phyloP scores from a whole-genome alignment of 2,888 invertebrate genomes.

The Xestia c-nigrum region DNA sequence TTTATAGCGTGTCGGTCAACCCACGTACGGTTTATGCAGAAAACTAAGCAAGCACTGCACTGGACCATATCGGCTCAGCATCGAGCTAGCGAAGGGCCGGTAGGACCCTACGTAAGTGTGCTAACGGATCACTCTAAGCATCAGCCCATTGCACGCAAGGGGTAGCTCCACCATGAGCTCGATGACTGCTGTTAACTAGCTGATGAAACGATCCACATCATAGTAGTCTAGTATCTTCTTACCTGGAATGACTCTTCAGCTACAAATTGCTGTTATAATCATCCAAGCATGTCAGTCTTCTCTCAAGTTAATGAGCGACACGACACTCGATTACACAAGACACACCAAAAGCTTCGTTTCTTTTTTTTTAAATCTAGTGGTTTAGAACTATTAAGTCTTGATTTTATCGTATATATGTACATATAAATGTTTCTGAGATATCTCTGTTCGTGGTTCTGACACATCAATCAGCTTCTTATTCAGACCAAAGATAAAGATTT shows the following conservation, averaged over 20 bases:
- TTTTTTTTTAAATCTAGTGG: constrained; percentile 8
- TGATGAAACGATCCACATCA: neutral
- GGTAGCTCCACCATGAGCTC: neutral
- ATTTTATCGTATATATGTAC: neutral
- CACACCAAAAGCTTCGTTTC: neutral
- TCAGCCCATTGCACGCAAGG: neutral
- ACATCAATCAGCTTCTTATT: constrained; percentile 25
- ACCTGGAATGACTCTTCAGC: neutral
- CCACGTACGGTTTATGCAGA: neutral
- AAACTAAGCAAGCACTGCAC: neutral
- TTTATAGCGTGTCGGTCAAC: neutral
- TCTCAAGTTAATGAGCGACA: no score
- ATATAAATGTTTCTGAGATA: constrained; percentile 10
- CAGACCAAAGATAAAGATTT: constrained; percentile 20
- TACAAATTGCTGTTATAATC: neutral
- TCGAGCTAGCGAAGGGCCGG: neutral
- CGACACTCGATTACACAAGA: neutral
- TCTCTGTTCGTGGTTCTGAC: neutral
- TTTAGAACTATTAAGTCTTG: neutral
- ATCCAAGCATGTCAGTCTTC: neutral
- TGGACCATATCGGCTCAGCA: neutral
- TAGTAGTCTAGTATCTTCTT: neutral
- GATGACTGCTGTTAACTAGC: neutral
- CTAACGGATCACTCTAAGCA: neutral
- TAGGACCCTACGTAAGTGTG: neutral